Base-by-base conservation (phyloP, 2,888 invertebrate species). In the Antitype chi region DNA sequence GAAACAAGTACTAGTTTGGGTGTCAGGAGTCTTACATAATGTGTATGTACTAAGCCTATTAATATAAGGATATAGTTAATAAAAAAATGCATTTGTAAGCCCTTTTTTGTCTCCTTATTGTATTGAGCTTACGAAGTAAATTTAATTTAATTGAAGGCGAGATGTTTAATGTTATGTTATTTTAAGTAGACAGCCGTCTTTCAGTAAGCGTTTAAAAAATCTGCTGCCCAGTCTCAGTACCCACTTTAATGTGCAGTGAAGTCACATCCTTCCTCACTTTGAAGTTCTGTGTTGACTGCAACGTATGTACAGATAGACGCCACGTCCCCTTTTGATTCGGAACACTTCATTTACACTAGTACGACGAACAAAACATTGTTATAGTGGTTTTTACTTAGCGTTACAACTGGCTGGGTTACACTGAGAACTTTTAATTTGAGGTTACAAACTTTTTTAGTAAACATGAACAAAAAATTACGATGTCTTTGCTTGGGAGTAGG, bases 341-440 rank as follows among this genome's bases (percentile, higher is more conserved):
- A 82, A 80, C 89, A 85, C 89, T 88, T 87, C 87, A 88, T 88
- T 88, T 85, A 79, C 81, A 69, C 70, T 63, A 71, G 80, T 68
- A 55, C 76, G 66, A 11, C 38, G 77, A 88, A 84, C 84, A 86
- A 83, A 86, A 87, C 88, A 86, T 76, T 80, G 81, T 87, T 82
- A 70, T 76, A 80, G 81, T 75, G 81, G 79, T 80, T 87, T 87
- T 86, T 78, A 86, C 88, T 81, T 76, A 76, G 62, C 52, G 70
- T 60, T 64, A 53, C 23, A 20, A 3, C 25, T 8, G 85, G 17
- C 38, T n/a, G 52, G 49, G 59, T 47, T 66, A 63, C 74, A 84
- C 80, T 55, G 43, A 28, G 74, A 38, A 32, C 20, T 52, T 72
- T 13, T 17, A 11, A 43, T 32, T 47, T 32, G 0, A 11, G 28